phyloP scores from a whole-genome alignment of 1,140 invertebrate species.

The Drosophila ohnishii region DNA sequence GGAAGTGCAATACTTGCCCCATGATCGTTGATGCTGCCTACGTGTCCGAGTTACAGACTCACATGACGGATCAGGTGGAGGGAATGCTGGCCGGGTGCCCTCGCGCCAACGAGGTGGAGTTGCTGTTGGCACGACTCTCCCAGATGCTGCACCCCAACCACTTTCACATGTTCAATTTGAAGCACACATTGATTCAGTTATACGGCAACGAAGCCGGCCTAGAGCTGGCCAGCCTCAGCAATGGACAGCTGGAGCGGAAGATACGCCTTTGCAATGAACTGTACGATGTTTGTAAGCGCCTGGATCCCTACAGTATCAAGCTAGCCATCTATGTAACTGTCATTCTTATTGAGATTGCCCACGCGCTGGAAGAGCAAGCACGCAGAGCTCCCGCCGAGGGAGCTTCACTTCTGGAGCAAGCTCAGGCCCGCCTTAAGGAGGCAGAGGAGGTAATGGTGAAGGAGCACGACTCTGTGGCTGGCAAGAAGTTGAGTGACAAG shows the following conservation, averaged over 20 bases:
- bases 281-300: conserved; percentile 85
- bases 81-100: conserved; percentile 85
- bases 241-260: conserved; percentile 86
- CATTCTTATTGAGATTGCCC: conserved; percentile 87
- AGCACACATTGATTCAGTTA: conserved; percentile 91
- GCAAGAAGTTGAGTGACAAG: conserved; percentile 69
- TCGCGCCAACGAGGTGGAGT: conserved; percentile 85
- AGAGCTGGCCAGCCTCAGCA: conserved; percentile 84
- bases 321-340: conserved; percentile 89
- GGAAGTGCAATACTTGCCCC: conserved; percentile 89
- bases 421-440: conserved; percentile 58
- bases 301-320: conserved; percentile 89
- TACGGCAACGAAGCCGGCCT: conserved; percentile 87
- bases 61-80: conserved; percentile 90
- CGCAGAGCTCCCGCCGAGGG: conserved; percentile 79
- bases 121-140: conserved; percentile 86
- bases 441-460: conserved; percentile 62
- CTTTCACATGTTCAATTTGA: conserved; percentile 90
- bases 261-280: conserved; percentile 88
- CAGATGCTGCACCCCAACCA: conserved; percentile 91
- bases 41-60: conserved; percentile 85
- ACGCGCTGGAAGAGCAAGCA: conserved; percentile 85
- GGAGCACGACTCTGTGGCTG: conserved; percentile 71
- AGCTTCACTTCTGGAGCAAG: conserved; percentile 21
- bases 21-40: conserved; percentile 85